Conservation (phyloP, 1,140 invertebrate species). For the Heliothis subflexa region DNA sequence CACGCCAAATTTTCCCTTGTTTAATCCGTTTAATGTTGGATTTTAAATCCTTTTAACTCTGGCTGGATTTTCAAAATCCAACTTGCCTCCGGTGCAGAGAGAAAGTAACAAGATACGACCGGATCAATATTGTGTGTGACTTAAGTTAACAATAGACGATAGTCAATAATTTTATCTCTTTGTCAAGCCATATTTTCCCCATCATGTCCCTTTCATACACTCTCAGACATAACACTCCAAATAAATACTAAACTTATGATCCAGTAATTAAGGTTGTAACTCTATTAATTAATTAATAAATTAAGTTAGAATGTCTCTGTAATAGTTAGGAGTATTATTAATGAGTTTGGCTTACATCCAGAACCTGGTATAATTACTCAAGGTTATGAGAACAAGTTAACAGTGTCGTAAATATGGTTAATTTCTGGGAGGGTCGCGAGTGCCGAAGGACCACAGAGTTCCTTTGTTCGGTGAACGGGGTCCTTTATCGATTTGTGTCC, state of each 20-base stretch:
- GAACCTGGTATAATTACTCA: conserved; percentile 43
- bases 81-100: not conserved
- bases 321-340: conserved; percentile 43
- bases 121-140: not conserved
- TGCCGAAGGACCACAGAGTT: no score
- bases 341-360: conserved; percentile 49
- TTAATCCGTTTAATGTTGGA: not conserved
- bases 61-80: not conserved
- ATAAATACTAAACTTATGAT: conserved; percentile 46
- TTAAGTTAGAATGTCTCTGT: conserved; percentile 42
- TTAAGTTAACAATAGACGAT: not conserved
- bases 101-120: not conserved
- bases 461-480: not conserved
- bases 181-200: not conserved
- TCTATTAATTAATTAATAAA: conserved; percentile 47
- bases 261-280: conserved; percentile 42
- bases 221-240: not conserved
- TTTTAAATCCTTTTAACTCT: no score
- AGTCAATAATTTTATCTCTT: not conserved
- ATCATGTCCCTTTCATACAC: not conserved
- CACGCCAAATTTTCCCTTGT: not conserved
- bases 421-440: conserved; percentile 6
- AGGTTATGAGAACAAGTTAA: conserved; percentile 34
- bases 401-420: conserved; percentile 32
- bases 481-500: conserved; percentile 6